Conservation (phyloP, 2,797 vertebrate genomes). For the Myotis vivesi region DNA sequence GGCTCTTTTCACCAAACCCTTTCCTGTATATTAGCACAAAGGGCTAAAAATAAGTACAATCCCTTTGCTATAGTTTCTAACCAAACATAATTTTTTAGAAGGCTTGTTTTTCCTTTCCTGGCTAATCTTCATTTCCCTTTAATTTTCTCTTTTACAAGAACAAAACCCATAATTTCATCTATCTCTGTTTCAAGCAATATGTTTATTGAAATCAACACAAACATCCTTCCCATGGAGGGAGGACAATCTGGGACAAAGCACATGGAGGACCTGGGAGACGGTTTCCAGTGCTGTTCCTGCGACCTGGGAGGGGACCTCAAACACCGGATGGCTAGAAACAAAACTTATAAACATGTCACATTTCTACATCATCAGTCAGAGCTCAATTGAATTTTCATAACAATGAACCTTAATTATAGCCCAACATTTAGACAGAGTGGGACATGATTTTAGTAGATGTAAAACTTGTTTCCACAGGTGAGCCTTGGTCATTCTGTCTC, state of each 20-base stretch:
- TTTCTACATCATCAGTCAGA: not conserved
- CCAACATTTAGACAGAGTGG: not conserved
- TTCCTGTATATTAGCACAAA: not conserved
- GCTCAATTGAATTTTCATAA: not conserved
- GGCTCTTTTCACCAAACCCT: not conserved
- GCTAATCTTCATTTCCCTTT: not conserved
- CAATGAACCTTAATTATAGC: not conserved
- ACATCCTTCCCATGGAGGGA: not conserved
- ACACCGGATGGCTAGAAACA: not conserved
- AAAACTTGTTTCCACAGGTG: not conserved
- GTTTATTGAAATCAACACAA: conserved; percentile 9
- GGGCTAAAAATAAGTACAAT: not conserved
- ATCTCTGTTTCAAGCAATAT: not conserved
- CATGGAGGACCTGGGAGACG: fast-evolving
- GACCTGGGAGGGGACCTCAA: not conserved
- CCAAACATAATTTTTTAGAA: not conserved
- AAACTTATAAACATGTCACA: not conserved
- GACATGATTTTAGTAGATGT: not conserved
- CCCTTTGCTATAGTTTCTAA: not conserved
- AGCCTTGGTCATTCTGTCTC: not conserved
- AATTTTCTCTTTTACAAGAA: not conserved
- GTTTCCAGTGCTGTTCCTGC: not conserved
- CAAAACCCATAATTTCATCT: not conserved
- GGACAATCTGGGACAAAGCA: not conserved
- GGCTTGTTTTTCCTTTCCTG: not conserved